Evolutionary conservation across 2,113 vertebrate species (phyloP).

Genomic region (Emydocephalus ijimae): DNA sequence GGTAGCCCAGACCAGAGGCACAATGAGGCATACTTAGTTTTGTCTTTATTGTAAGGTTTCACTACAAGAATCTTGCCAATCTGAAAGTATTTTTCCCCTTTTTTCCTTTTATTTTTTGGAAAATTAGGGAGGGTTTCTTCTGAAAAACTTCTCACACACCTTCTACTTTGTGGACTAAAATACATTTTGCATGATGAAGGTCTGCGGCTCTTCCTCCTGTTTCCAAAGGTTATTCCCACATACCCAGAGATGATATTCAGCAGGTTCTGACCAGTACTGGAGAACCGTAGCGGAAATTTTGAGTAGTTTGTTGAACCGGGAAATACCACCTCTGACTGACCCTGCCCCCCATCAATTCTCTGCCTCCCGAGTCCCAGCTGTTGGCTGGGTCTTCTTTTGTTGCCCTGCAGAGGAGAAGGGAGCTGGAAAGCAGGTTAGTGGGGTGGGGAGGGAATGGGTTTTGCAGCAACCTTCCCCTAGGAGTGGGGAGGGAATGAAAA

Average conservation of each 20-base stretch:
- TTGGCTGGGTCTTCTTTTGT: no score
- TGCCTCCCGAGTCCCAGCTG: no score
- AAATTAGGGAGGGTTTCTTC: not conserved
- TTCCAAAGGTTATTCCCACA: not conserved
- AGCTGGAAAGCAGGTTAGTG: no score
- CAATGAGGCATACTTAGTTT: not conserved
- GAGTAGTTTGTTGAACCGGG: no score
- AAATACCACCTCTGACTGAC: no score
- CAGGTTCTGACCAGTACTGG: no score
- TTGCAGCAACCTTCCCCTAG: no score
- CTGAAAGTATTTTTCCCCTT: not conserved
- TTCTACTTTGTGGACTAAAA: not conserved
- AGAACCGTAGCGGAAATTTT: no score
- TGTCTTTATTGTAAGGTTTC: not conserved
- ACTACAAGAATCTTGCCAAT: not conserved
- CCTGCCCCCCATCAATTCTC: no score
- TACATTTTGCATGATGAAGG: not conserved
- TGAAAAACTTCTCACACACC: not conserved
- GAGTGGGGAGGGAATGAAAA: no score
- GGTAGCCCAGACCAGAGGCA: not conserved
- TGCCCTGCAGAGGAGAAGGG: no score
- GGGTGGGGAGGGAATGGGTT: no score
- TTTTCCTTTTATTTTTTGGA: not conserved
- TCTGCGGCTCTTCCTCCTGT: not conserved
- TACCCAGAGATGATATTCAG: not conserved